phyloP scores from a whole-genome alignment of 2,888 invertebrate genomes.

The Xestia rhomboidea region DNA sequence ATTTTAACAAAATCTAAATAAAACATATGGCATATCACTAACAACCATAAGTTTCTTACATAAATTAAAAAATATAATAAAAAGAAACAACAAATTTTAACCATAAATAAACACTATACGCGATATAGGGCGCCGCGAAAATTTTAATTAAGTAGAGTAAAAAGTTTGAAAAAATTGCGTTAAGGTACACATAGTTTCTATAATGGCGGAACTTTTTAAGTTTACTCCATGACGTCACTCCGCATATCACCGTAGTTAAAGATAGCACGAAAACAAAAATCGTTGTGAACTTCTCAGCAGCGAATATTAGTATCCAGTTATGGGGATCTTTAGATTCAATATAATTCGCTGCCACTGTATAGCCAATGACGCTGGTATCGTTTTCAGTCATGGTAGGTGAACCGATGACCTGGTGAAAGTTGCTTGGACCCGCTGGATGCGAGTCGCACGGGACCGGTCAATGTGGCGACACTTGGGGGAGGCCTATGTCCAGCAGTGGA shows the following conservation, averaged over 20 bases:
- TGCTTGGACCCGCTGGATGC: no score
- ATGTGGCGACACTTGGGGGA: no score
- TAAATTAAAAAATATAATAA: constrained; percentile 11
- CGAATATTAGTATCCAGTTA: constrained; percentile 5
- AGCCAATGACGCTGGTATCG: background rate
- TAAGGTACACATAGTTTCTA: constrained; percentile 6
- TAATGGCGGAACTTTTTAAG: constrained; percentile 16
- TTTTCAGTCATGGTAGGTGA: constrained; percentile 14
- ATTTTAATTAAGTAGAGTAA: constrained; percentile 15
- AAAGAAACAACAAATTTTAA: background rate
- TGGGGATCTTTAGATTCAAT: background rate
- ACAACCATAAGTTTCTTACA: constrained; percentile 12
- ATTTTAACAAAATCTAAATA: constrained; percentile 24
- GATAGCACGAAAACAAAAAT: constrained; percentile 12
- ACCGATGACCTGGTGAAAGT: no score
- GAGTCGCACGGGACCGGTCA: no score
- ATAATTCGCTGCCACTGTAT: background rate
- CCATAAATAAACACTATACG: background rate
- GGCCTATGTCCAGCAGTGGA: no score
- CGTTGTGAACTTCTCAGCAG: constrained; percentile 1
- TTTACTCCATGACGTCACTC: background rate
- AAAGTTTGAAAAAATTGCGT: constrained; percentile 11
- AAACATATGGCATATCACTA: constrained; percentile 37
- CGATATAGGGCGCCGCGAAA: background rate
- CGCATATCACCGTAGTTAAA: constrained; percentile 7